phyloP scores from a whole-genome alignment of 2,797 vertebrate species.

The Nyctibius grandis region DNA sequence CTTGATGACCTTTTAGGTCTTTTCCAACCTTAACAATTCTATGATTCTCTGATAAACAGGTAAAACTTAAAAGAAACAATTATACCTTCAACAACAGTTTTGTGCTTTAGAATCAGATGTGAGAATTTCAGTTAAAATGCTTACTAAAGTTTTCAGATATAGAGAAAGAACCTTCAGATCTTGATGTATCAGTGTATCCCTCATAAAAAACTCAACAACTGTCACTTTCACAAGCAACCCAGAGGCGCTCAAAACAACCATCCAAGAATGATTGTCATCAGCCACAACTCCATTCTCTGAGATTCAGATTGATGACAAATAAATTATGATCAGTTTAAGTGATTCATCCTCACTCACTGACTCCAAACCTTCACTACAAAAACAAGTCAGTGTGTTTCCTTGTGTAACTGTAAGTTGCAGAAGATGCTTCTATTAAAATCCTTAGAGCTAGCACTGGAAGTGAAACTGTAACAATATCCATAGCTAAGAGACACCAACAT shows the following conservation, averaged over 20 bases:
- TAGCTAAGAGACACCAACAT: neutral
- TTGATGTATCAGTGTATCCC: neutral
- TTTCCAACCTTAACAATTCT: no score
- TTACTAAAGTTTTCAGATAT: neutral
- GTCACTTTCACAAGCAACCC: neutral
- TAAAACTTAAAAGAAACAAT: neutral
- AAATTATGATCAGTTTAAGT: neutral
- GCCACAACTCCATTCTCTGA: neutral
- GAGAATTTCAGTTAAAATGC: neutral
- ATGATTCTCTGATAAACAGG: neutral
- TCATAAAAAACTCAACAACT: neutral
- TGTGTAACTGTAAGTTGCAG: neutral
- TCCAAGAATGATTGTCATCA: neutral
- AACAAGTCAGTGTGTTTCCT: neutral
- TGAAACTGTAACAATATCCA: neutral
- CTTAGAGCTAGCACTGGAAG: neutral
- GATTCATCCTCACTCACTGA: neutral
- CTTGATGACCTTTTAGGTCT: no score
- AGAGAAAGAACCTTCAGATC: neutral
- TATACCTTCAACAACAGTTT: neutral
- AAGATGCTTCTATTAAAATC: neutral
- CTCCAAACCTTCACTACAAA: neutral
- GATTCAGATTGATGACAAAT: neutral
- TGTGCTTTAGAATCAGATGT: neutral
- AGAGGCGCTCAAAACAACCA: neutral